Evolutionary conservation across 2,113 vertebrate genomes (phyloP).

Genomic region (Menidia beryllina): DNA sequence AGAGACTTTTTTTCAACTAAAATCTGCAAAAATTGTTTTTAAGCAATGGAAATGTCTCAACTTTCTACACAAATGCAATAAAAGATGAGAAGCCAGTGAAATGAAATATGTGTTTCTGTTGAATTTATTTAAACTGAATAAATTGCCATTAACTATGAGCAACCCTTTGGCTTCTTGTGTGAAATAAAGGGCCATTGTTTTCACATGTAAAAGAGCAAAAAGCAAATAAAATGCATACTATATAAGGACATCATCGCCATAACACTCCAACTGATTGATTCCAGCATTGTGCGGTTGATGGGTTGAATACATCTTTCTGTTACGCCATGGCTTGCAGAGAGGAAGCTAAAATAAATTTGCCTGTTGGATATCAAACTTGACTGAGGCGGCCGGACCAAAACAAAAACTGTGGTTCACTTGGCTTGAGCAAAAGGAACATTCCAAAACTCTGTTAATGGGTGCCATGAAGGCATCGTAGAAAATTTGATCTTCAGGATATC

Average conservation of each 20-base stretch:
- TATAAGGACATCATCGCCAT: constrained; percentile 65
- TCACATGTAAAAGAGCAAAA: no score
- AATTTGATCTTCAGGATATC: constrained; percentile 11
- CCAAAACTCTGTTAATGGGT: background rate
- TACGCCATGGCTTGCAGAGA: constrained; percentile 44
- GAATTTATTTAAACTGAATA: no score
- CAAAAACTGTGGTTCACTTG: background rate
- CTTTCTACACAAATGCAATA: background rate
- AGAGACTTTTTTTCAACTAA: background rate
- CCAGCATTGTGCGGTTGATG: constrained; percentile 48
- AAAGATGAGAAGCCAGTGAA: background rate
- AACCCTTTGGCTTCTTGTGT: background rate
- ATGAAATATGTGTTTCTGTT: no score
- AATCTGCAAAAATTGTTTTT: background rate
- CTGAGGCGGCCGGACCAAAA: background rate
- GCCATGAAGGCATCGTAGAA: background rate
- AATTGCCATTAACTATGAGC: no score
- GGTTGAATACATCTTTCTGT: constrained; percentile 61
- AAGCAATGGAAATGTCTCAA: background rate
- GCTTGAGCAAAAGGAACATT: background rate
- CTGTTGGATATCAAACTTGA: constrained; percentile 3
- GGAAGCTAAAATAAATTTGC: constrained; percentile 19
- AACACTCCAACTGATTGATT: constrained; percentile 61
- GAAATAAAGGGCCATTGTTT: background rate
- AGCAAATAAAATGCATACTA: constrained; percentile 59